Percentiles rank a stretch among this genome's conserved stretches.
Conservation (phyloP, 2,797 vertebrate genomes). For the Darevskia nairensis region DNA sequence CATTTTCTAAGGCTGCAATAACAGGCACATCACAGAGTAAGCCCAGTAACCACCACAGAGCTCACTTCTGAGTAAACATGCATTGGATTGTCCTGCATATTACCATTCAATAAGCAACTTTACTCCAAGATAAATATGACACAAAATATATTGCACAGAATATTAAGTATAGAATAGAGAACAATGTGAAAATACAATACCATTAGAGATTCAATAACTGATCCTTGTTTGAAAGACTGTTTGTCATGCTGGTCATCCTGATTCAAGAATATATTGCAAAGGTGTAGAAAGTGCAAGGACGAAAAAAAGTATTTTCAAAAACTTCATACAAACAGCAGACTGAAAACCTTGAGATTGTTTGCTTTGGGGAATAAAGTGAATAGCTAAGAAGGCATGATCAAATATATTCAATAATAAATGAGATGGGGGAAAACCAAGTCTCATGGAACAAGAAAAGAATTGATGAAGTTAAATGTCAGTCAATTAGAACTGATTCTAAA, state of each 20-base stretch:
- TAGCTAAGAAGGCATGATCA: slow-evolving; percentile 4
- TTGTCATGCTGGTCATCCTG: background rate
- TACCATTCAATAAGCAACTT: background rate
- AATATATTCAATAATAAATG: slow-evolving; percentile 34
- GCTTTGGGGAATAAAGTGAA: slow-evolving; percentile 11
- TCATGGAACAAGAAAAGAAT: slow-evolving; percentile 5
- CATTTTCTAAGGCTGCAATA: too few relatives aligned
- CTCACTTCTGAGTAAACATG: background rate
- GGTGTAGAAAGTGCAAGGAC: background rate
- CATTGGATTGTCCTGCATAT: background rate
- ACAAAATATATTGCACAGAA: background rate
- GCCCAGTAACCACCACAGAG: too few relatives aligned
- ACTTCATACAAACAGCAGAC: background rate
- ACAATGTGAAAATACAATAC: background rate
- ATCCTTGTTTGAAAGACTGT: background rate
- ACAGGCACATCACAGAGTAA: background rate
- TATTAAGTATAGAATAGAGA: background rate
- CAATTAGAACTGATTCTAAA: background rate
- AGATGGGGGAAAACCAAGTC: background rate
- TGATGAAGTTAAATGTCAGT: slow-evolving; percentile 22
- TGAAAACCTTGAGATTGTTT: slow-evolving; percentile 12
- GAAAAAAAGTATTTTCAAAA: background rate
- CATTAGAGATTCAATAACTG: background rate
- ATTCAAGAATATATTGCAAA: slow-evolving; percentile 19
- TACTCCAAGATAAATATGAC: background rate